Evolutionary conservation across 1,140 invertebrate genomes (phyloP).

Genomic region (Laodelphax striatellus): DNA sequence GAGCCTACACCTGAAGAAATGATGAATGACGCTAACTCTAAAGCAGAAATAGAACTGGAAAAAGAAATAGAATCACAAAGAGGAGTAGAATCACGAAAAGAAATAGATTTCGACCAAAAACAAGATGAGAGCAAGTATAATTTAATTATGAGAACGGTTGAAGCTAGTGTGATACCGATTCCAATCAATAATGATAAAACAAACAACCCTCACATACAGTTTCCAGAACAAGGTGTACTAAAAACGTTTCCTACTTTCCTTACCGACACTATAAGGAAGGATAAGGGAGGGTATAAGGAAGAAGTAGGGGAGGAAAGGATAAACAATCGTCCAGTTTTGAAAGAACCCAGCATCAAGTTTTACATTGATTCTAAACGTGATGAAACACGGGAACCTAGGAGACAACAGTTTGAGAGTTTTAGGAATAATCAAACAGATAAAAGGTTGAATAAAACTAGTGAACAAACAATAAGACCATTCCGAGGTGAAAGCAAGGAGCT

Average conservation of each 20-base stretch:
- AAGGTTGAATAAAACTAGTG: neutral
- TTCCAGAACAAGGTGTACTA: constrained; percentile 17
- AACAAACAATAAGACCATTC: constrained; percentile 1
- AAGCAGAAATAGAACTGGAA: neutral
- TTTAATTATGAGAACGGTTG: neutral
- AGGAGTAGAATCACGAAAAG: neutral
- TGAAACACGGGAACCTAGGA: constrained; percentile 19
- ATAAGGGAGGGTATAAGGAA: constrained; percentile 1
- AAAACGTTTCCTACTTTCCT: constrained; percentile 17
- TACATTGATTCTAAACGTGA: neutral
- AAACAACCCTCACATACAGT: constrained; percentile 7
- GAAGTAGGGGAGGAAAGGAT: neutral
- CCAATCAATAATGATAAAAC: neutral
- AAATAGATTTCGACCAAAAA: neutral
- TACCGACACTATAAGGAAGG: constrained; percentile 4
- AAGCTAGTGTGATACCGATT: constrained; percentile 9
- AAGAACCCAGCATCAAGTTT: constrained; percentile 1
- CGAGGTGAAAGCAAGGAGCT: constrained; percentile 9
- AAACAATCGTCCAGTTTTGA: neutral
- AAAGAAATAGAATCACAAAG: neutral
- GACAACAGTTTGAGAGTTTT: neutral
- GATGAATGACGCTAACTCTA: no score
- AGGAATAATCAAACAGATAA: neutral
- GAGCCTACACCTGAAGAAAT: no score
- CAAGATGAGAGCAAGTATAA: no score